Evolutionary conservation across 2,113 vertebrate genomes (phyloP).

Genomic region (Heliornis fulica): DNA sequence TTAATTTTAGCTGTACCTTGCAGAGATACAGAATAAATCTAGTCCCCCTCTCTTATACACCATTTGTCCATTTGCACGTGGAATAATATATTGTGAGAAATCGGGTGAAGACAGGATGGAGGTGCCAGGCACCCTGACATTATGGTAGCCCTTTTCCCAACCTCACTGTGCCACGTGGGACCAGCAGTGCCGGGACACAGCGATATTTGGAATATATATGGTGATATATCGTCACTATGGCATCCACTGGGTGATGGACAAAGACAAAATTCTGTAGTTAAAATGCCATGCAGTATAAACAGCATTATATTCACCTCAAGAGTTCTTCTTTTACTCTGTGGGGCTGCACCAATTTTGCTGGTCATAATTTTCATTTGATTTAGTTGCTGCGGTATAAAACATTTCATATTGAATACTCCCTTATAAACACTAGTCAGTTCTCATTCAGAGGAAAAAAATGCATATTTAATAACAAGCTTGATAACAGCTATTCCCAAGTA

Average conservation of each 20-base stretch:
- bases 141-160: neutral
- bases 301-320: neutral
- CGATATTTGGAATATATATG: neutral
- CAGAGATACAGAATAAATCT: neutral
- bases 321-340: neutral
- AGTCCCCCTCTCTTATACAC: neutral
- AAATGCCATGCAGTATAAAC: neutral
- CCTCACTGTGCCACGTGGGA: rapidly evolving
- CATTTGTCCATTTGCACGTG: neutral
- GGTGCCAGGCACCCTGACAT: neutral
- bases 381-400: neutral
- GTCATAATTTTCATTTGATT: neutral
- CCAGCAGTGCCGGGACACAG: neutral
- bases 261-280: neutral
- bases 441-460: neutral
- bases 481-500: neutral
- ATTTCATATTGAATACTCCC: neutral
- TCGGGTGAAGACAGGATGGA: neutral
- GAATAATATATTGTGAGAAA: neutral
- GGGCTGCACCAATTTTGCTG: neutral
- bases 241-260: neutral
- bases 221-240: neutral
- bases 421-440: neutral
- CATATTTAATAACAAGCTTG: neutral
- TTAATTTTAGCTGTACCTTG: neutral